Evolutionary conservation across 2,113 vertebrate genomes (phyloP), one percentile per base, ranked within the genome.

Genomic region (Aspiorhynchus laticeps): DNA sequence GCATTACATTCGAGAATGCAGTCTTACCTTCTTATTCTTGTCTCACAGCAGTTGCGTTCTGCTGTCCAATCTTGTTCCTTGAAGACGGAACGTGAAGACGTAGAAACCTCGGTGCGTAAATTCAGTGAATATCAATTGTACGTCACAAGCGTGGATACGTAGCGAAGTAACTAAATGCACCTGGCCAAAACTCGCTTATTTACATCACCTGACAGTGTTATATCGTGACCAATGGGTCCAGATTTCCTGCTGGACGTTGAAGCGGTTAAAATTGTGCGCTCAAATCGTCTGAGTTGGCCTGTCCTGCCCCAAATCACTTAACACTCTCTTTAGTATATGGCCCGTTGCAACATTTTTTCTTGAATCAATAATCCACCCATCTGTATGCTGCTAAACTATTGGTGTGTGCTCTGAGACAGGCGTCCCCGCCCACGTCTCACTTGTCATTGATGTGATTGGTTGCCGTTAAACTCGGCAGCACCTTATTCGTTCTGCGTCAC

Each of bases 361-460:
- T 65, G 46, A 90, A 67, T 77, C 73, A 77, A 26, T 83, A 88
- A 85, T 83, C 84, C 71, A 82, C 80, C 84, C 80, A 14, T 48
- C 76, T 80, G 65, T 67, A 43, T 31, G 28, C 67, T 33, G 4
- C 17, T 5, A 9, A 9, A 43, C 61, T 43, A 88, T 90, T 88
- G 89, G 89, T n/a, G 11, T 4, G 0, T 24, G 0, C 7, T 31
- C 26, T 4, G 8, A 21, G 9, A 53, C 63, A 78, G 38, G 53
- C 19, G 21, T 65, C 31, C 73, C 31, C 33, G 46, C 46, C 24
- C 65, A 82, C 59, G 7, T 21, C 10, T 19, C 26, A 24, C n/a
- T 75, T 81, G 33, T 81, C 82, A 88, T 76, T 59, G 43, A 76
- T 67, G 28, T 28, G 15, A 89, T 89, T 88, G 85, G 88, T 73